phyloP scores from a whole-genome alignment of 1,140 invertebrate species.

The Drosophila subobscura region DNA sequence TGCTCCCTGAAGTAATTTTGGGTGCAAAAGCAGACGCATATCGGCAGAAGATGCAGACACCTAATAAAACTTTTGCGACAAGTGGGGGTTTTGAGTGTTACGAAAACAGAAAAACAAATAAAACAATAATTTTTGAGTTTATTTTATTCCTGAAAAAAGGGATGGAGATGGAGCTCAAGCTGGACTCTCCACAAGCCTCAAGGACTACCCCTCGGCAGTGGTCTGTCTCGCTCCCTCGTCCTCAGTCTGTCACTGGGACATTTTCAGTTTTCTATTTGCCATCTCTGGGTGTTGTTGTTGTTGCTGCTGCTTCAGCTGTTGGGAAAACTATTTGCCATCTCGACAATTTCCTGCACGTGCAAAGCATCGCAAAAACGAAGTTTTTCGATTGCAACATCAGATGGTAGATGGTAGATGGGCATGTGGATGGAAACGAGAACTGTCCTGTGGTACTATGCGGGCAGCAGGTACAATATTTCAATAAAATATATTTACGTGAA shows the following conservation, averaged over 20 bases:
- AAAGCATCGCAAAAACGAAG: slow-evolving; percentile 66
- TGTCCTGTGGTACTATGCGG: background rate
- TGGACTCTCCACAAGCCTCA: background rate
- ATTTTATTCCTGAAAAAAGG: slow-evolving; percentile 30
- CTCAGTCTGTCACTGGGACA: slow-evolving; percentile 69
- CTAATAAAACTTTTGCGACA: slow-evolving; percentile 81
- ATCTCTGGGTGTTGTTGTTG: slow-evolving; percentile 49
- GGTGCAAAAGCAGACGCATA: slow-evolving; percentile 55
- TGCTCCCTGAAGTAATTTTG: slow-evolving; percentile 74
- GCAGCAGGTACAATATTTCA: slow-evolving; percentile 71
- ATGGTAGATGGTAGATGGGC: background rate
- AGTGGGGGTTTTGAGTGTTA: slow-evolving; percentile 71
- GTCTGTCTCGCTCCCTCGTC: slow-evolving; percentile 10
- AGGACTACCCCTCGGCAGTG: slow-evolving; percentile 9
- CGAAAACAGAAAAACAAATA: slow-evolving; percentile 60
- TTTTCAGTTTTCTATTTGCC: slow-evolving; percentile 78
- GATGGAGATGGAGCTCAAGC: slow-evolving; percentile 16
- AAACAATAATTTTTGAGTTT: slow-evolving; percentile 79
- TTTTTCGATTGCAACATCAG: slow-evolving; percentile 41
- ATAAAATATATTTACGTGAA: slow-evolving; percentile 71
- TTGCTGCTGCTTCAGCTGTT: slow-evolving; percentile 46
- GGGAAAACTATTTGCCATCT: slow-evolving; percentile 80
- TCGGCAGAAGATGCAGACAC: slow-evolving; percentile 76
- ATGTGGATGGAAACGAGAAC: background rate
- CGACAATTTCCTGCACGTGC: slow-evolving; percentile 80